Percentiles rank a stretch among this genome's conserved stretches.
Conservation (phyloP, 2,797 vertebrate genomes). For the Sylvia borin region DNA sequence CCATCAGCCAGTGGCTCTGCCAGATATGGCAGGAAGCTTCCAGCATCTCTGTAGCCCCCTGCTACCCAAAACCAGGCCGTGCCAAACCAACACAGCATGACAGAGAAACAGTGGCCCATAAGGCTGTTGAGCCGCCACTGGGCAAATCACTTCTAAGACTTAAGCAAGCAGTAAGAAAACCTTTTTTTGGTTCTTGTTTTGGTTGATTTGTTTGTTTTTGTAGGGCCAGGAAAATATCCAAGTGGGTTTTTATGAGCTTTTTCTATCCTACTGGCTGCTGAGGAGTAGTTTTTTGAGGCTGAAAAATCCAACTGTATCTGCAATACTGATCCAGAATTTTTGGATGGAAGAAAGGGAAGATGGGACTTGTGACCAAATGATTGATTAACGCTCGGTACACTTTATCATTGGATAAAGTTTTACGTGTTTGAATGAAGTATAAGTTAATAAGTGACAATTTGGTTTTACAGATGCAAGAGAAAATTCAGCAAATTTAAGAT, state of each 20-base stretch:
- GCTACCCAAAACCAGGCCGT: background rate
- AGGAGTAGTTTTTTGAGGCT: background rate
- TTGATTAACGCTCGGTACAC: rapidly evolving
- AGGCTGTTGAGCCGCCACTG: background rate
- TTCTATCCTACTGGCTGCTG: background rate
- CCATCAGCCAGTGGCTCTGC: background rate
- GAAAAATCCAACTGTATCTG: background rate
- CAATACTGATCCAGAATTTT: background rate
- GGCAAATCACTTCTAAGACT: background rate
- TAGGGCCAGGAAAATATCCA: background rate
- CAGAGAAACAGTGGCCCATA: background rate
- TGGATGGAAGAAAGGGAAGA: background rate
- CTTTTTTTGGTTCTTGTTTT: background rate
- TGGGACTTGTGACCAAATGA: background rate
- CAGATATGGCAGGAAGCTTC: background rate
- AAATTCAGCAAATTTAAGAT: background rate
- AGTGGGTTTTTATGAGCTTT: background rate
- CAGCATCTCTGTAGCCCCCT: background rate
- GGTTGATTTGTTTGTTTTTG: background rate
- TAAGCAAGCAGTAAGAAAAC: background rate
- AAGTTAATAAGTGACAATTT: background rate
- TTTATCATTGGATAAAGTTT: background rate
- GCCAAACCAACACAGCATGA: too few relatives aligned
- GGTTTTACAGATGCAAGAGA: background rate
- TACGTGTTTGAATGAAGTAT: background rate